Evolutionary conservation across 2,797 vertebrate species (phyloP).

Genomic region (Liparis tanakae): DNA sequence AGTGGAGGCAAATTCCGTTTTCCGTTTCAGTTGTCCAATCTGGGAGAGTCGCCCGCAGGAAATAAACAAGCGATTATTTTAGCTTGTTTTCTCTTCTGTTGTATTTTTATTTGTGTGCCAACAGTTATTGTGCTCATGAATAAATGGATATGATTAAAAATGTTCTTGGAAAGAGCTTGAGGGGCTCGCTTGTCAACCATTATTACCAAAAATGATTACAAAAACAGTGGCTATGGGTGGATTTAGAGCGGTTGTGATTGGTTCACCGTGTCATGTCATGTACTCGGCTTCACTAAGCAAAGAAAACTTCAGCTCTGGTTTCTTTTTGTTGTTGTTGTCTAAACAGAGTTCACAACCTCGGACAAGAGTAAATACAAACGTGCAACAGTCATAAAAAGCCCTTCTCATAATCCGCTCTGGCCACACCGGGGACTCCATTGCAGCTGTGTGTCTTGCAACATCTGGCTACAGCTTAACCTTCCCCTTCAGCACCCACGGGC

Average conservation of each 20-base stretch:
- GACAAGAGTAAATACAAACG: conserved; percentile 51
- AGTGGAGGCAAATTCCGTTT: not conserved
- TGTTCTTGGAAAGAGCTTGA: not conserved
- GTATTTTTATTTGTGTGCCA: not conserved
- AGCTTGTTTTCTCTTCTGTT: not conserved
- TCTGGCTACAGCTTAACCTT: conserved; percentile 78
- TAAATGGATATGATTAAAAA: not conserved
- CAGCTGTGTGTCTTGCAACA: conserved; percentile 71
- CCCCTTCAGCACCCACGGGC: conserved; percentile 63
- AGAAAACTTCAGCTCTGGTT: conserved; percentile 9
- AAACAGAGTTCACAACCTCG: conserved; percentile 48
- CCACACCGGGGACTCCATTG: conserved; percentile 62
- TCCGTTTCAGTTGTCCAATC: conserved; percentile 12
- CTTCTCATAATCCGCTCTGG: conserved; percentile 65
- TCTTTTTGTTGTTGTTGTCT: conserved; percentile 38
- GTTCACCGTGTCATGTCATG: not conserved
- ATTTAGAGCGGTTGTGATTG: not conserved
- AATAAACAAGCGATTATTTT: not conserved
- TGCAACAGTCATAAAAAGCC: conserved; percentile 57
- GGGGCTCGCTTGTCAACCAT: not conserved
- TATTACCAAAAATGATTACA: not conserved
- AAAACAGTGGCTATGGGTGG: not conserved
- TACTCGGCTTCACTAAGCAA: not conserved
- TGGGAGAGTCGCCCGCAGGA: not conserved
- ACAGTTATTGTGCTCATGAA: not conserved